Base-by-base conservation (phyloP, 2,888 invertebrate species). In the Synanthedon formicaeformis region DNA sequence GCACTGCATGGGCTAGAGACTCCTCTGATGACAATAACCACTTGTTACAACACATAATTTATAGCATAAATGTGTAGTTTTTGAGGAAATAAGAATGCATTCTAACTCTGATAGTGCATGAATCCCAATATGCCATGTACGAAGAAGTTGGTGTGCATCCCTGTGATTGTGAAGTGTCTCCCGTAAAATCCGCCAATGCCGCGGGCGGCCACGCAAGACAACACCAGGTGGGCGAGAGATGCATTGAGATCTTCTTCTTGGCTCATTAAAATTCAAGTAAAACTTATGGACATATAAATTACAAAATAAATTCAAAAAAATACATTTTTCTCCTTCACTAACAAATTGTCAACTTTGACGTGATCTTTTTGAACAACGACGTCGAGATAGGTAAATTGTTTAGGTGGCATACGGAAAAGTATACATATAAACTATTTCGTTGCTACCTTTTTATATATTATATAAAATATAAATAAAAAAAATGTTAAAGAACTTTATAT, bases 141-240 rank as follows among this genome's bases (percentile, higher is more conserved):
- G 58, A 85, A 75, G 60, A 75, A 80, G 60, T 84, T 85, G 1
- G 68, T 75, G 58, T 85, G 83, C 78, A 83, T 76, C 49, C 84
- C 85, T 1, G 81, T 78, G 52, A 81, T 73, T 40, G 77, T 72
- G 58, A 62, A 83, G 52, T 67, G 72, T 51, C 62, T 67, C 34
- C 64, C 57, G 8, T 63, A 62, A 56, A 64, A 58, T 10, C 60
- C 53, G 53, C 75, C 66, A 57, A 78, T 55, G 4, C 80, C 78
- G 6, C 61, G 63, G 11, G 75, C 77, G 53, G 81, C 73, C 55
- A 82, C 75, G 57, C 75, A 75, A 55, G 73, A 73, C 59, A 84
- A 53, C 60, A 78, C 66, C 56, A 80, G 57, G 59, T 84, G 82
- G 41, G 81, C 78, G 54, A 84, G 14, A 50, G 85, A 73, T 41